These are phyloP conservation scores for Psephotus haematonotus DNA, from an alignment of 2,113 vertebrate species.

Conservation along the genomic window DNA sequence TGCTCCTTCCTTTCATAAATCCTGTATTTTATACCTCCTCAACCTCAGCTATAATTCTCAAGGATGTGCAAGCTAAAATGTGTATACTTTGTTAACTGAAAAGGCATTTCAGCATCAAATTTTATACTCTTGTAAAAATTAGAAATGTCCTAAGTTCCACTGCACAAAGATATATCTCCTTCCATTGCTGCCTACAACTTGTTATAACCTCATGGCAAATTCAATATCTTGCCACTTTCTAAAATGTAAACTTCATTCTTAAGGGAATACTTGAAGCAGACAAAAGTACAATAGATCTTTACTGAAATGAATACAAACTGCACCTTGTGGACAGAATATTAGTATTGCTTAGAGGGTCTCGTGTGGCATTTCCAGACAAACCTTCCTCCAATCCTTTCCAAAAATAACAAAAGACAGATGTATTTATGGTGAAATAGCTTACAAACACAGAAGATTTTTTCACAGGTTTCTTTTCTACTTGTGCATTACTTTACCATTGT, in stretches of 20 bases:
- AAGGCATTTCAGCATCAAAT: slow-evolving; percentile 23
- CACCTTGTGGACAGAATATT: neutral
- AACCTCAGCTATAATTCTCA: neutral
- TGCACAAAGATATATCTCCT: neutral
- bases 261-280: slow-evolving; percentile 29
- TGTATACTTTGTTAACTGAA: neutral
- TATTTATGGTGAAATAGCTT: neutral
- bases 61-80: neutral
- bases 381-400: neutral
- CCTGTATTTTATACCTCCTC: neutral
- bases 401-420: neutral
- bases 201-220: neutral
- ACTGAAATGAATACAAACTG: neutral
- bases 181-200: slow-evolving; percentile 1
- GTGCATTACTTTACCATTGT: neutral
- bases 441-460: neutral
- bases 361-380: slow-evolving; percentile 1
- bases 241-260: slow-evolving; percentile 33
- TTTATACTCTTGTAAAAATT: slow-evolving; percentile 45
- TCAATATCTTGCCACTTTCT: slow-evolving; percentile 13
- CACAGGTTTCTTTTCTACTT: neutral
- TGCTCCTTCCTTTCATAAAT: neutral
- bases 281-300: slow-evolving; percentile 35
- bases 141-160: slow-evolving; percentile 3
- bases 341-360: slow-evolving; percentile 20